Base-by-base conservation (phyloP, 2,888 invertebrate species). In the Nomada flava region DNA sequence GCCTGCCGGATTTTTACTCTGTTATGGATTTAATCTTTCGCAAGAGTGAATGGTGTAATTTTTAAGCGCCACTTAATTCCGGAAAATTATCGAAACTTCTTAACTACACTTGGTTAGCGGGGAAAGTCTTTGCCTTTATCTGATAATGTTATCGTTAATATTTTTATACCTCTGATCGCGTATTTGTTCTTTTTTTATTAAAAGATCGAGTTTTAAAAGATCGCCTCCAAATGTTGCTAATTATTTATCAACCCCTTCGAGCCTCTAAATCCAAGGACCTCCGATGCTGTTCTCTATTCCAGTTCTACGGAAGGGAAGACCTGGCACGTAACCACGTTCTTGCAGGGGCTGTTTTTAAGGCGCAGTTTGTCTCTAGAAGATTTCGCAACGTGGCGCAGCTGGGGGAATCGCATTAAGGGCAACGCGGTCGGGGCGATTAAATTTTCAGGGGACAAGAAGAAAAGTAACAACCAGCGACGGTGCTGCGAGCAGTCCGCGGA, bases 361-460 rank as follows among this genome's bases (percentile, higher is more conserved):
- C 62, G 60, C 71, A 57, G 79, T 68, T 52, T 62, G 62, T 71
- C 71, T 71, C 52, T 36, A 13, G 62, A 50, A 62, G 70, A 71
- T 74, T 59, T 59, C 13, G 20, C 44, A 44, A 42, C 26, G n/a
- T n/a, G 36, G 63, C 26, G 50, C 29, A 68, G 55, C 29, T 60
- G 71, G 65, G 76, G 65, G 84, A 86, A 84, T 84, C 84, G 87
- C 88, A 90, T 90, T 91, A 90, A 88, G 88, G 88, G 87, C 90
- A 89, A 89, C 87, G 86, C 69, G 86, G 60, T 86, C 86, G 88
- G 84, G 88, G 86, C 88, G 89, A 91, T 91, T 90, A 91, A 90
- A 90, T 91, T 89, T 86, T 86, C 86, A 80, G 79, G 87, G 60
- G n/a, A 59, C 63, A 82, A 82, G 80, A 82, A 79, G 84, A 67